Evolutionary conservation across 2,797 vertebrate species (phyloP).

Genomic region (Pterois miles): DNA sequence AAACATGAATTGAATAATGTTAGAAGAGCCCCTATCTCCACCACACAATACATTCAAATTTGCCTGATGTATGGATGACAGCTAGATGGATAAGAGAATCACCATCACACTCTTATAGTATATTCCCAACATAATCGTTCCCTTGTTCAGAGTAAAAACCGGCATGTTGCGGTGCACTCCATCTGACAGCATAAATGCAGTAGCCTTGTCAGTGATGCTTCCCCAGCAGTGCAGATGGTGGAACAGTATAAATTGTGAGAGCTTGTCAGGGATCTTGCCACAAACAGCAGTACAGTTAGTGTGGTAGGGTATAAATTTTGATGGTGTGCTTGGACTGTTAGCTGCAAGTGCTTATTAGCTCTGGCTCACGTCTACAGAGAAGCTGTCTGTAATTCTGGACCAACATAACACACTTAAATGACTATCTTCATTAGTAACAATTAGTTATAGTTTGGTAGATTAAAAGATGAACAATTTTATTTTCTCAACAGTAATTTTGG

Average conservation of each 20-base stretch:
- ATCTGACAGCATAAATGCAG: slow-evolving; percentile 46
- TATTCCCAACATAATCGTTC: slow-evolving; percentile 29
- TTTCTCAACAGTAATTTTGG: not conserved
- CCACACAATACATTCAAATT: not conserved
- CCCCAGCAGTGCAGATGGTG: slow-evolving; percentile 49
- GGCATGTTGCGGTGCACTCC: slow-evolving; percentile 54
- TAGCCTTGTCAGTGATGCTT: slow-evolving; percentile 48
- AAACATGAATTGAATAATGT: not conserved
- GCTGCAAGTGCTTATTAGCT: slow-evolving; percentile 7
- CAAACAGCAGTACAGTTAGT: slow-evolving; percentile 35
- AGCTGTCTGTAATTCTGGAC: slow-evolving; percentile 14
- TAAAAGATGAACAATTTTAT: not conserved
- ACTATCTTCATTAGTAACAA: not conserved
- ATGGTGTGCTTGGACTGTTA: slow-evolving; percentile 19
- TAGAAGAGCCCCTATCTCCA: not conserved
- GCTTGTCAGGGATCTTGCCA: slow-evolving; percentile 53
- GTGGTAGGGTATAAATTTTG: slow-evolving; percentile 38
- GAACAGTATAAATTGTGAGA: slow-evolving; percentile 52
- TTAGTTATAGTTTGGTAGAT: not conserved
- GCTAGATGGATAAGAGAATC: slow-evolving; percentile 11
- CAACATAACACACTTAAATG: not conserved
- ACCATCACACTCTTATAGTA: not conserved
- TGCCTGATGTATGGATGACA: not conserved
- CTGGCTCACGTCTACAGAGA: slow-evolving; percentile 3
- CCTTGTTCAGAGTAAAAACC: slow-evolving; percentile 28